These are phyloP conservation scores for Amblyjoppa fuscipennis DNA, from an alignment of 2,888 invertebrate genomes.

Conservation along the genomic window DNA sequence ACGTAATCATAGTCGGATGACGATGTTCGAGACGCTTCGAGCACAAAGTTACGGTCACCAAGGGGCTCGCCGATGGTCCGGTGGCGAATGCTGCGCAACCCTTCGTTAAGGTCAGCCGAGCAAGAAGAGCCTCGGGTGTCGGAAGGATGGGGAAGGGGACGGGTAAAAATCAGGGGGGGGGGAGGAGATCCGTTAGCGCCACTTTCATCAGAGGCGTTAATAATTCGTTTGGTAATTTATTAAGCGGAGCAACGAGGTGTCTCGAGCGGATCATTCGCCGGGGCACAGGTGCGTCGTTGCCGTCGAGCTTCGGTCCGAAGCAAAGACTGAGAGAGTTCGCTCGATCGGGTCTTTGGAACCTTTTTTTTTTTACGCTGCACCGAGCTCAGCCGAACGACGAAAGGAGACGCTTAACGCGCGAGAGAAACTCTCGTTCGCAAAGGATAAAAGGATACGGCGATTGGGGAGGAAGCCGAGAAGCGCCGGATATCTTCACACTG, in stretches of 20 bases:
- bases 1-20: constrained; percentile 44
- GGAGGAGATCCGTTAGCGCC: constrained; percentile 38
- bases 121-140: constrained; percentile 25
- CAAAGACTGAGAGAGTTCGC: not conserved
- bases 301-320: not conserved
- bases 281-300: constrained; percentile 12
- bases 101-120: constrained; percentile 64
- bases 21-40: constrained; percentile 38
- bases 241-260: constrained; percentile 80
- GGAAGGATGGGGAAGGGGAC: not conserved
- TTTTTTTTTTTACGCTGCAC: not conserved
- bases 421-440: not conserved
- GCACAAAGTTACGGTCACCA: constrained; percentile 43
- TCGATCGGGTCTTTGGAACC: not conserved
- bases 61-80: not conserved
- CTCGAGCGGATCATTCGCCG: constrained; percentile 65
- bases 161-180: not conserved
- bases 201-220: constrained; percentile 82
- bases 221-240: constrained; percentile 84
- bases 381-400: not conserved
- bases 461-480: too few relatives aligned
- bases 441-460: too few relatives aligned
- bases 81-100: constrained; percentile 1
- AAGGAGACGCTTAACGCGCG: not conserved
- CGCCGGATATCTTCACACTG: too few relatives aligned